phyloP scores from a whole-genome alignment of 1,140 invertebrate genomes.

The Polypedilum vanderplanki region DNA sequence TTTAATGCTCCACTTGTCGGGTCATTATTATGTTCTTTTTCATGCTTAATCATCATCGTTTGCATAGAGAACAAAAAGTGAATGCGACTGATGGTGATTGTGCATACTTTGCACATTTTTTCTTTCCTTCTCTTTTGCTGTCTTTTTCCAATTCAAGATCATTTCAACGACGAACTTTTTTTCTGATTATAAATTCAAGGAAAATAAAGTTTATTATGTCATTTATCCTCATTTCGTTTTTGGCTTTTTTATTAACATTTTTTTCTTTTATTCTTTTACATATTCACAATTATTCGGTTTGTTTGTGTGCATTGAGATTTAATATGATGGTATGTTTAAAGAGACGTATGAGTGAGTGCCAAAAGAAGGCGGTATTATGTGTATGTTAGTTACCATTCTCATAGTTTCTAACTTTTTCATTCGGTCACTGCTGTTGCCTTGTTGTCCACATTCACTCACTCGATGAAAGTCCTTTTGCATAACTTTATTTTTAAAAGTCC shows the following conservation, averaged over 20 bases:
- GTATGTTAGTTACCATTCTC: no score
- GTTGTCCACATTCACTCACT: not conserved
- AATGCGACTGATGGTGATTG: not conserved
- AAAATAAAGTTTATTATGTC: conserved; percentile 16
- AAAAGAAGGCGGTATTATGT: no score
- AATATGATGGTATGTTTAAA: no score
- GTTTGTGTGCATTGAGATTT: no score
- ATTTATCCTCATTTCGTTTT: not conserved
- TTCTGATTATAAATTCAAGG: not conserved
- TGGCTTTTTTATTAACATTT: not conserved
- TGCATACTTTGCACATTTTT: not conserved
- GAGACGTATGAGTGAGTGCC: no score
- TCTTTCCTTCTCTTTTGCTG: not conserved
- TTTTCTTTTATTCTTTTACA: no score
- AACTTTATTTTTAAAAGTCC: conserved; percentile 6
- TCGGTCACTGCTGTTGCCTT: no score
- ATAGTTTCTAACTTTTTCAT: not conserved
- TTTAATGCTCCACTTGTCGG: no score
- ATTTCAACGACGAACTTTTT: not conserved
- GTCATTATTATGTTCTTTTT: no score
- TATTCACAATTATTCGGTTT: no score
- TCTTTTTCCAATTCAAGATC: not conserved
- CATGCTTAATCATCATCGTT: no score
- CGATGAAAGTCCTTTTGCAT: not conserved
- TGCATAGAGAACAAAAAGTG: no score